Evolutionary conservation across 30 jellyfish, hydroid and myxozoan species (phyloP).

Genomic region (Aurelia aurita complex sp. Pacific): DNA sequence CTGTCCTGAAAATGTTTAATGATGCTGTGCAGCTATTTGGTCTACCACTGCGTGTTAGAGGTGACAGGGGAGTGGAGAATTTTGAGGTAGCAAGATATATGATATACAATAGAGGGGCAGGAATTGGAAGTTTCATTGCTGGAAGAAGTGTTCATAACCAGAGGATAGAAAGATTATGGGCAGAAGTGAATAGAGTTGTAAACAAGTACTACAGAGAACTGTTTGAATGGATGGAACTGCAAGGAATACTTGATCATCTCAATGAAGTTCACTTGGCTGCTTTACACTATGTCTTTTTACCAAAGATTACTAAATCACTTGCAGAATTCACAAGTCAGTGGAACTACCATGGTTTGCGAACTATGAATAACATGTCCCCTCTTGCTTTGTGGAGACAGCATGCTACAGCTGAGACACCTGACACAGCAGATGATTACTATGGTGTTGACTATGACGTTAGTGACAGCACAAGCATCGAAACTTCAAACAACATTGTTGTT

Average conservation of each 20-base stretch:
- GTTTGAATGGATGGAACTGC: slow-evolving; percentile 29
- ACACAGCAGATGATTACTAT: slow-evolving; percentile 11
- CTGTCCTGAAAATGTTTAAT: slow-evolving; percentile 36
- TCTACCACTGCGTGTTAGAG: slow-evolving; percentile 48
- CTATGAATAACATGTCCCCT: slow-evolving; percentile 51
- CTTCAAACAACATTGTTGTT: slow-evolving; percentile 41
- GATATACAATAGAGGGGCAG: slow-evolving; percentile 38
- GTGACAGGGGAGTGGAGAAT: slow-evolving; percentile 50
- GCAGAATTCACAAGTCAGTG: slow-evolving; percentile 34
- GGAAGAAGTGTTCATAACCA: slow-evolving; percentile 59
- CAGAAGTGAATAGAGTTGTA: slow-evolving; percentile 45
- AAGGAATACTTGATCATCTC: slow-evolving; percentile 43
- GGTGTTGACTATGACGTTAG: slow-evolving; percentile 32
- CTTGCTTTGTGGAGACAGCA: slow-evolving; percentile 47
- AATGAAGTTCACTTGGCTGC: slow-evolving; percentile 37
- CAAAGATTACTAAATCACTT: slow-evolving; percentile 34
- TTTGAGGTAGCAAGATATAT: slow-evolving; percentile 57
- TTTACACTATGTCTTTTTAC: slow-evolving; percentile 43
- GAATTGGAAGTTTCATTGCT: slow-evolving; percentile 38
- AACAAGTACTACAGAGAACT: slow-evolving; percentile 19
- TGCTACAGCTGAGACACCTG: slow-evolving; percentile 37
- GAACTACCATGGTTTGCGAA: slow-evolving; percentile 52
- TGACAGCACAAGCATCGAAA: slow-evolving; percentile 38
- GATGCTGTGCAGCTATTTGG: slow-evolving; percentile 44
- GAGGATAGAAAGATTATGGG: slow-evolving; percentile 57